A percentile compares a stretch with the other conserved stretches of the same genome.
phyloP scores from a whole-genome alignment of 2,888 invertebrate genomes.

The Chironomus riparius region DNA sequence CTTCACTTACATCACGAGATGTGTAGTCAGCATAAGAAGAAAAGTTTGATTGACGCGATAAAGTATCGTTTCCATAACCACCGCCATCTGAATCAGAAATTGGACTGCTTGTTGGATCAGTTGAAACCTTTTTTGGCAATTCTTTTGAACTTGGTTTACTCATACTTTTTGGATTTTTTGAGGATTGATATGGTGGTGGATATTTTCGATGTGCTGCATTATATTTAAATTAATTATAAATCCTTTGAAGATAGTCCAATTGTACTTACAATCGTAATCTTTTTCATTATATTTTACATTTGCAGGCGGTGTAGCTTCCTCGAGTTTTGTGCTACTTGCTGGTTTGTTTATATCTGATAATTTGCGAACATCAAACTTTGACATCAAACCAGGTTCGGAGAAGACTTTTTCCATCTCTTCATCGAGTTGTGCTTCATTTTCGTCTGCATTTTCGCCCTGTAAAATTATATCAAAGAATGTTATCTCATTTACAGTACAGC shows the following conservation, averaged over 20 bases:
- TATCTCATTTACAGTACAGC: too few species aligned
- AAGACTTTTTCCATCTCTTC: slow-evolving; percentile 85
- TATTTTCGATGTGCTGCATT: slow-evolving; percentile 51
- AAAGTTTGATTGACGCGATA: slow-evolving; percentile 24
- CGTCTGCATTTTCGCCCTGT: slow-evolving; percentile 47
- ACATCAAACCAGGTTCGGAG: slow-evolving; percentile 50
- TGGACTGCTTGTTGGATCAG: background rate
- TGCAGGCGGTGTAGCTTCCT: background rate
- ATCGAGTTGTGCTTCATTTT: slow-evolving; percentile 65
- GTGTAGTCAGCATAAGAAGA: slow-evolving; percentile 17
- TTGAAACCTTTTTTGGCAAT: background rate
- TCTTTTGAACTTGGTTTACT: slow-evolving; percentile 18
- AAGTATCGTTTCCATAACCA: slow-evolving; percentile 19
- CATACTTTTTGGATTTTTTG: slow-evolving; percentile 26
- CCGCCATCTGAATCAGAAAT: slow-evolving; percentile 26
- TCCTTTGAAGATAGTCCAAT: background rate
- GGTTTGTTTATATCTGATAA: slow-evolving; percentile 39
- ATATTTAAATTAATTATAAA: background rate
- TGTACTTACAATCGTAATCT: slow-evolving; percentile 26
- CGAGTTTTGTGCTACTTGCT: slow-evolving; percentile 2
- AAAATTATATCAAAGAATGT: too few species aligned
- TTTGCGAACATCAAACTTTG: slow-evolving; percentile 51
- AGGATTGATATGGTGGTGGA: slow-evolving; percentile 48
- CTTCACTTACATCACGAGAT: slow-evolving; percentile 21
- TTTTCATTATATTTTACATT: slow-evolving; percentile 1